phyloP scores from a whole-genome alignment of 2,113 vertebrate genomes.

The Pterophyllum scalare region DNA sequence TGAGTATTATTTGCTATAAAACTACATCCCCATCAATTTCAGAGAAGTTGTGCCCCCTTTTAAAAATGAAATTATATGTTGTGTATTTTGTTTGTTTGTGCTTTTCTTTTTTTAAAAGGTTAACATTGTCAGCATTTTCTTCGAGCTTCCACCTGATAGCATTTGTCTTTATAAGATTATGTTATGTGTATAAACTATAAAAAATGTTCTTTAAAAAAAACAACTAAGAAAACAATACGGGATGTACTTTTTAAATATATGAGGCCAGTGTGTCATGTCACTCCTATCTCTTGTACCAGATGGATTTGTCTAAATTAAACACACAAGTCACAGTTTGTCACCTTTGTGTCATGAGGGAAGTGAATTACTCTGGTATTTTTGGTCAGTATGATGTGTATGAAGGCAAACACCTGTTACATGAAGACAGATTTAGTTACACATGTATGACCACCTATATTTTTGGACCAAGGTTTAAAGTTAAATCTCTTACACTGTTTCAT shows the following conservation, averaged over 20 bases:
- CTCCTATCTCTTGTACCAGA: background rate
- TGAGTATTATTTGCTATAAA: background rate
- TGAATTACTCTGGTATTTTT: constrained; percentile 31
- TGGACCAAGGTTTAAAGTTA: background rate
- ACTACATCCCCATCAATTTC: background rate
- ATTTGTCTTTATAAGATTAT: background rate
- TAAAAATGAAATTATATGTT: background rate
- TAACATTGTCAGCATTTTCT: too few species aligned
- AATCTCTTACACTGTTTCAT: background rate
- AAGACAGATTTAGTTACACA: constrained; percentile 16
- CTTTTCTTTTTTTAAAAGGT: background rate
- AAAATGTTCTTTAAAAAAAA: background rate
- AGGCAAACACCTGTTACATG: constrained; percentile 9
- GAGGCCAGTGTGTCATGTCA: background rate
- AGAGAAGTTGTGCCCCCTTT: background rate
- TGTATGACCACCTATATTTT: background rate
- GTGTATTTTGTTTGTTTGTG: background rate
- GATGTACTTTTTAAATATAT: background rate
- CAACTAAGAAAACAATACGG: background rate
- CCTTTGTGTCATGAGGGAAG: background rate
- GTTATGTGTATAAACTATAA: background rate
- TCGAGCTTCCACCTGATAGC: background rate
- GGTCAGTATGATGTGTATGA: constrained; percentile 12
- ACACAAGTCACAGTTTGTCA: constrained; percentile 11
- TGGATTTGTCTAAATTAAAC: constrained; percentile 29